Conservation (phyloP, 1,140 invertebrate genomes). For the Pogonus chalceus region DNA sequence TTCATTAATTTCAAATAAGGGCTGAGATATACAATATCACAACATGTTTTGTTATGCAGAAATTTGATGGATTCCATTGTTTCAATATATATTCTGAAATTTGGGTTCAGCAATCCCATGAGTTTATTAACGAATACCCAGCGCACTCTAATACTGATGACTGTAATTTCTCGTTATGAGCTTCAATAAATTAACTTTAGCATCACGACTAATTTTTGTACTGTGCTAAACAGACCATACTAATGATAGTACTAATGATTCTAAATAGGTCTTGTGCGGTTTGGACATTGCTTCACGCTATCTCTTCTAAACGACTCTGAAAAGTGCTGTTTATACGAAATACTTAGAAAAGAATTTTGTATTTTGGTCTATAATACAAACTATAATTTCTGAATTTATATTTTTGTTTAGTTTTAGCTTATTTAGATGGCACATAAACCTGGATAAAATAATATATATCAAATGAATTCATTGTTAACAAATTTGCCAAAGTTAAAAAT, state of each 20-base stretch:
- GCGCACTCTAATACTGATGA: conserved; percentile 1
- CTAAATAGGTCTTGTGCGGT: neutral
- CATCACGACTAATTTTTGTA: conserved; percentile 1
- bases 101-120: too few relatives aligned
- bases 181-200: neutral
- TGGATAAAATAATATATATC: too few relatives aligned
- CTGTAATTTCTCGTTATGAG: conserved; percentile 1
- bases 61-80: neutral
- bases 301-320: too few relatives aligned
- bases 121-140: neutral
- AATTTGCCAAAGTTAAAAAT: too few relatives aligned
- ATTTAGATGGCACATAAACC: too few relatives aligned
- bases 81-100: too few relatives aligned
- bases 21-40: neutral
- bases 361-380: too few relatives aligned
- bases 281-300: neutral
- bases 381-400: too few relatives aligned
- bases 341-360: too few relatives aligned
- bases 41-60: neutral
- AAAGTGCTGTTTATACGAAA: too few relatives aligned
- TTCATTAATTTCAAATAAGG: neutral
- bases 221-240: neutral
- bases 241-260: conserved; percentile 1
- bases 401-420: too few relatives aligned
- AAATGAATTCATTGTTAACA: too few relatives aligned